phyloP scores from a whole-genome alignment of 2,888 invertebrate species.

The Amaurobius ferox region DNA sequence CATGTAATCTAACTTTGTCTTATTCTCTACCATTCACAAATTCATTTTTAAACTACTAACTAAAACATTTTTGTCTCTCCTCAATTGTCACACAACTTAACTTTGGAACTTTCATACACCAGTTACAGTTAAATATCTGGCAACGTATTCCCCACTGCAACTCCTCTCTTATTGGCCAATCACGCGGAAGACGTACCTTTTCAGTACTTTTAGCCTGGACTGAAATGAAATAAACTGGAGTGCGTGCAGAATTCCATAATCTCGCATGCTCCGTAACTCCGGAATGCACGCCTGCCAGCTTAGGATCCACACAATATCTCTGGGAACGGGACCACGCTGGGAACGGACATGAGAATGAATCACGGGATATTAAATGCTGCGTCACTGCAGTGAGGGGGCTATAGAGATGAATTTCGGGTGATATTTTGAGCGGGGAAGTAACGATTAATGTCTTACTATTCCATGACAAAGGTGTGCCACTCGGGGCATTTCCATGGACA shows the following conservation, averaged over 20 bases:
- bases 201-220: neutral
- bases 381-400: neutral
- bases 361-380: conserved; percentile 15
- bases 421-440: neutral
- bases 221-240: neutral
- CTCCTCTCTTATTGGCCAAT: conserved; percentile 25
- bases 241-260: conserved; percentile 69
- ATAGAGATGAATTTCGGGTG: neutral
- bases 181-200: conserved; percentile 25
- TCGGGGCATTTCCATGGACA: too few relatives aligned
- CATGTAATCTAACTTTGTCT: too few relatives aligned
- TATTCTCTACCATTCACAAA: too few relatives aligned
- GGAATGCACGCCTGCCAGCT: neutral
- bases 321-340: conserved; percentile 47
- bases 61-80: too few relatives aligned
- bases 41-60: too few relatives aligned
- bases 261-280: neutral
- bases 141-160: too few relatives aligned
- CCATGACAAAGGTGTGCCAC: too few relatives aligned
- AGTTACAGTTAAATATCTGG: neutral
- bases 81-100: too few relatives aligned
- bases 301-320: conserved; percentile 27
- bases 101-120: too few relatives aligned
- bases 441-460: too few relatives aligned
- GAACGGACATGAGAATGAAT: conserved; percentile 16